Base-by-base conservation (phyloP, 2,797 vertebrate genomes). In the Periophthalmus magnuspinnatus region DNA sequence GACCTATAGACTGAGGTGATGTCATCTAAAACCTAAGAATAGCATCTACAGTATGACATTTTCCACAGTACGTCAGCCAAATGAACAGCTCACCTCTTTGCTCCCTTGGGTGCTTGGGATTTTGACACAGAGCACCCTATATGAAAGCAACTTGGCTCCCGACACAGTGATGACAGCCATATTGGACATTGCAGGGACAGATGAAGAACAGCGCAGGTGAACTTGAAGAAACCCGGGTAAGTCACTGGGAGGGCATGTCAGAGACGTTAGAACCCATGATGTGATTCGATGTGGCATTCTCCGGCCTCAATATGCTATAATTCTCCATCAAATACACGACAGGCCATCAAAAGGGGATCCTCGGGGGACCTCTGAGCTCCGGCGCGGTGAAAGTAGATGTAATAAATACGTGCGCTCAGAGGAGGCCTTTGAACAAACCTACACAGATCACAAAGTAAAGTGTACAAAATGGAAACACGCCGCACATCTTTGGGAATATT, bases 161-260 rank as follows among this genome's bases (percentile, higher is more conserved):
- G 24, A 28, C 58, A 34, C n/a, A 54, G 21, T 4, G 5, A 21
- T 64, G 22, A 69, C 56, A 32, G 59, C 47, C 68, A 14, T 6
- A 14, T 5, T 64, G 65, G 69, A 74, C 28, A 34, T 69, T 10
- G 59, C 54, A 28, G 4, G n/a, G 71, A 65, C 50, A 5, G 67
- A 68, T n/a, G 47, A 28, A 28, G 0, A 0, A 54, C 17, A 57
- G 41, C 16, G 0, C 59, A 56, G 55, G 24, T 60, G 59, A 59
- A 58, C 68, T 6, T 11, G 63, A n/a, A 13, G 68, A 58, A 56
- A 70, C 45, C 45, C 34, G 24, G 28, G 33, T 34, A 70, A 80
- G 81, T 69, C 70, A 52, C 7, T 0, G 34, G 34, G 73, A 84
- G 84, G 84, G 74, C 86, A 78, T 65, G 68, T 76, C 77, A 65